Conservation (phyloP, 2,888 invertebrate genomes). For the Vesta saturnalis region DNA sequence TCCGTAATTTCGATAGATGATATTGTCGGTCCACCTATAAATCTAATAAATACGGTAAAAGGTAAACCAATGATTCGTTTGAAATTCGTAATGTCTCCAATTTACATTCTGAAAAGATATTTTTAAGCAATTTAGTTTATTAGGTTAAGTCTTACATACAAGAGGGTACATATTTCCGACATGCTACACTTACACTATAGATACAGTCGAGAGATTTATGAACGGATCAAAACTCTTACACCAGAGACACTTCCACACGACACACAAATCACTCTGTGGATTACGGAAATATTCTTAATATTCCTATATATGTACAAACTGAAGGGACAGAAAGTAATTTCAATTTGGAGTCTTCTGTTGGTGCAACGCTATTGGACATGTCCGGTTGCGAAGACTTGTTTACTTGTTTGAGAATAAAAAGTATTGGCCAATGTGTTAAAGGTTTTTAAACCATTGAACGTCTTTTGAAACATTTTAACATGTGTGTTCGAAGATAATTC, state of each 20-base stretch:
- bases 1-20: slow-evolving; percentile 20
- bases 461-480: slow-evolving; percentile 39
- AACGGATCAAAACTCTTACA: too few species aligned
- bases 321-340: too few species aligned
- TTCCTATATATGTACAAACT: too few species aligned
- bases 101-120: background rate
- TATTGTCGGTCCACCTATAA: slow-evolving; percentile 32
- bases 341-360: background rate
- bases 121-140: too few species aligned
- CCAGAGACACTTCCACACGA: too few species aligned
- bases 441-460: slow-evolving; percentile 38
- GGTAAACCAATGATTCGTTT: slow-evolving; percentile 29
- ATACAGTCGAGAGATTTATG: too few species aligned
- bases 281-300: too few species aligned
- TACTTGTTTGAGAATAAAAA: background rate
- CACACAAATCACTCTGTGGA: too few species aligned
- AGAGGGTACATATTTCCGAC: too few species aligned
- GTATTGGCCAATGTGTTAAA: background rate
- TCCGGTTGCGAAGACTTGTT: too few species aligned
- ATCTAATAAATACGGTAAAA: slow-evolving; percentile 33
- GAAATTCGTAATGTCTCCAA: slow-evolving; percentile 11
- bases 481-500: slow-evolving; percentile 45
- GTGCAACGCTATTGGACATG: background rate
- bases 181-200: too few species aligned
- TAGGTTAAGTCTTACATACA: too few species aligned